Conservation (phyloP, 1,140 invertebrate species). For the Vollenhovia emeryi region DNA sequence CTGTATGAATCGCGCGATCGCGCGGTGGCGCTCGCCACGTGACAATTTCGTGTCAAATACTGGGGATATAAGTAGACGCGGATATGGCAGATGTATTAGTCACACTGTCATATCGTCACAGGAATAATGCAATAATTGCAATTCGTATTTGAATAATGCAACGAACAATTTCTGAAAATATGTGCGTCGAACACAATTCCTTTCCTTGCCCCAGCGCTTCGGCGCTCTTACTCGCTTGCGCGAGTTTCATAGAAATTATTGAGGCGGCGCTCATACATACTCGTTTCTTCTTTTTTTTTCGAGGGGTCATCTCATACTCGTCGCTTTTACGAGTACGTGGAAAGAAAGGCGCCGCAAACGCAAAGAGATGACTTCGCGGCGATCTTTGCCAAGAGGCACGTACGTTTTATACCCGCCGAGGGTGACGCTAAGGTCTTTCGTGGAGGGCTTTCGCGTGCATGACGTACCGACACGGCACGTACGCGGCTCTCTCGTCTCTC, state of each 20-base stretch:
- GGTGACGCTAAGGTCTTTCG: slow-evolving; percentile 48
- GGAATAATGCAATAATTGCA: not conserved
- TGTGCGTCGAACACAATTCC: not conserved
- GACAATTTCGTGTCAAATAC: slow-evolving; percentile 13
- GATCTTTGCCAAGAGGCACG: slow-evolving; percentile 50
- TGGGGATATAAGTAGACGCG: slow-evolving; percentile 1
- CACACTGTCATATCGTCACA: not conserved
- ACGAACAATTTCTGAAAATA: not conserved
- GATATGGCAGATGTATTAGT: slow-evolving; percentile 18
- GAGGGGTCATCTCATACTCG: not conserved
- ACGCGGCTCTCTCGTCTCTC: slow-evolving; percentile 36
- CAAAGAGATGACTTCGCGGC: slow-evolving; percentile 29
- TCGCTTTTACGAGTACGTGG: not conserved
- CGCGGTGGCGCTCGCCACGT: not conserved
- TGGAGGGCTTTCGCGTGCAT: slow-evolving; percentile 35
- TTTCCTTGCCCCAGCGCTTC: not conserved
- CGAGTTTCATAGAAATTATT: not conserved
- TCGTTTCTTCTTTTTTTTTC: no score
- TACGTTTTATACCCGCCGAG: slow-evolving; percentile 52
- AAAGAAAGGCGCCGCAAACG: slow-evolving; percentile 34
- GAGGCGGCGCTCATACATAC: not conserved
- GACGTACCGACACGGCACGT: slow-evolving; percentile 48
- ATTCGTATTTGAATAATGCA: not conserved
- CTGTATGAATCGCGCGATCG: slow-evolving; percentile 32
- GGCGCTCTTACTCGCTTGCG: not conserved